phyloP scores from a whole-genome alignment of 2,113 vertebrate genomes.

The Mellivora capensis region DNA sequence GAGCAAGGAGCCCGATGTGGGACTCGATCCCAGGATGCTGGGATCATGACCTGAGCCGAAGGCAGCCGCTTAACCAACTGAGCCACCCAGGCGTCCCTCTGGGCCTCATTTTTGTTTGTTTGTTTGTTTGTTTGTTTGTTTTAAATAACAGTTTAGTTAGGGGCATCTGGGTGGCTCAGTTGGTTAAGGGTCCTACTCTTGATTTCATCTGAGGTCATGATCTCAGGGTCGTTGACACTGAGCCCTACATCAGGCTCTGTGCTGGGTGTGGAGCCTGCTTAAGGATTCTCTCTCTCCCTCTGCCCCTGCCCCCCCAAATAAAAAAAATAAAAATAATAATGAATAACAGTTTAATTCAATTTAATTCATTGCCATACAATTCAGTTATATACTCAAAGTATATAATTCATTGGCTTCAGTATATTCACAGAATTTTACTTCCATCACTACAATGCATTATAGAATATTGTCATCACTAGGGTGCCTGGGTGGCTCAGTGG shows the following conservation, averaged over 20 bases:
- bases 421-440: constrained; percentile 4
- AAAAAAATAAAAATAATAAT: neutral
- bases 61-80: no score
- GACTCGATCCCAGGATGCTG: no score
- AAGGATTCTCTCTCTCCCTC: neutral
- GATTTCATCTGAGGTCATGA: neutral
- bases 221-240: neutral
- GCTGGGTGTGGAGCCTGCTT: neutral
- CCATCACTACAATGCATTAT: neutral
- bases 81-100: no score
- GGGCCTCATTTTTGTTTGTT: neutral
- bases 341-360: neutral
- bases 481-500: no score
- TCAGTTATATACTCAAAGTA: neutral
- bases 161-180: neutral
- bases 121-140: neutral
- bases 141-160: neutral
- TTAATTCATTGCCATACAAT: neutral
- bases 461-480: neutral
- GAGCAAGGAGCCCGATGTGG: no score
- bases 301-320: neutral
- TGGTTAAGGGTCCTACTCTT: neutral
- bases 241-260: neutral
- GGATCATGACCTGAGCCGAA: no score
- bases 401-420: neutral